Conservation (phyloP, 1,140 invertebrate species). For the Chlorops oryzae region DNA sequence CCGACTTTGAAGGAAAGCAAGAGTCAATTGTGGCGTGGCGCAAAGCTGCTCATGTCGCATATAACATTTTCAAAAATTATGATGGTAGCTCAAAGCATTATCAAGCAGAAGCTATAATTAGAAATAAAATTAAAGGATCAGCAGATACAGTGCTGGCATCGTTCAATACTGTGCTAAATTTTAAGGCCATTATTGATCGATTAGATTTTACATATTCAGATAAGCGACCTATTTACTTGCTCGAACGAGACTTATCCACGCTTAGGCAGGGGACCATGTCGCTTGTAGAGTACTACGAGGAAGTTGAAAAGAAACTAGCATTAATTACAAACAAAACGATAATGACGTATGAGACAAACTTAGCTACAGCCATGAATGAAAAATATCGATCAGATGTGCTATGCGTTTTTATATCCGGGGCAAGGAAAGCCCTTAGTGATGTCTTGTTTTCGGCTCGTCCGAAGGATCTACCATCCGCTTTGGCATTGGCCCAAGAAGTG, state of each 20-base stretch:
- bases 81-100: conserved; percentile 19
- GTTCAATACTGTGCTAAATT: conserved; percentile 19
- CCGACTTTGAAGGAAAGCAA: conserved; percentile 19
- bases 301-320: conserved; percentile 12
- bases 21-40: conserved; percentile 21
- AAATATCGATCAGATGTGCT: conserved; percentile 14
- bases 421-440: conserved; percentile 10
- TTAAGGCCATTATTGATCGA: conserved; percentile 18
- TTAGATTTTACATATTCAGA: conserved; percentile 20
- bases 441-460: conserved; percentile 14
- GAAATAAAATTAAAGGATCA: conserved; percentile 23
- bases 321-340: conserved; percentile 17
- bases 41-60: conserved; percentile 18
- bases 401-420: conserved; percentile 15
- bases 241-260: conserved; percentile 16
- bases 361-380: conserved; percentile 14
- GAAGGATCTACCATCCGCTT: conserved; percentile 16
- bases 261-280: conserved; percentile 12
- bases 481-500: conserved; percentile 20
- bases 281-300: conserved; percentile 7
- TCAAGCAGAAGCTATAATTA: conserved; percentile 18
- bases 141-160: conserved; percentile 19
- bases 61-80: conserved; percentile 20
- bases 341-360: conserved; percentile 14
- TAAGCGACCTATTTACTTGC: conserved; percentile 18